Base-by-base conservation (phyloP, 2,888 invertebrate genomes). In the Macrosiphum euphorbiae region DNA sequence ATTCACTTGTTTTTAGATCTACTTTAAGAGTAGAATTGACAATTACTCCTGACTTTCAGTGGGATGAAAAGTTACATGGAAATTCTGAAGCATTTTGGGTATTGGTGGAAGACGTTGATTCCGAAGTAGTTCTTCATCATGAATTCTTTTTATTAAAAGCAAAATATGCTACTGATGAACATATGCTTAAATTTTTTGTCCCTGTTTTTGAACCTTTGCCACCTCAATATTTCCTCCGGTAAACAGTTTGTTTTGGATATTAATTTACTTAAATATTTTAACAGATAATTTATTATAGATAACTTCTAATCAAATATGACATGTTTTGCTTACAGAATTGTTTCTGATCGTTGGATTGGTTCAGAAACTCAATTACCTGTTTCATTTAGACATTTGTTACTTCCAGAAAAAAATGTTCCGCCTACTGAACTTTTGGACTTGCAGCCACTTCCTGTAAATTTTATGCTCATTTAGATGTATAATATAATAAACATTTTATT, bases 171-270 rank as follows among this genome's bases (percentile, higher is more conserved):
- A 97, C 97, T 95, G 99, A 99, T 95, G 99, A 99, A 95, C 99
- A 99, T 96, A 97, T 98, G 55, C 97, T 99, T 1, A 99, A 99
- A 96, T 99, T 99, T 96, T 99, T 99, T 96, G 99, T 99, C 89
- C 99, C 99, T 0, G 98, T 99, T 55, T 99, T 99, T 96, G 99
- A 99, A 95, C 99, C 99, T 0, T 96, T 99, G 92, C 99, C 99
- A 1, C 99, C 99, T 0, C 99, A 99, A 96, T 99, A 99, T 96
- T 99, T 99, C 96, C 97, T 99, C 78, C 96, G 97, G 94, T 95
- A 94, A 90, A 87, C 35, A 93, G 26, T 61, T 78, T 35, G 20
- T 78, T 88, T 88, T 52, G 1, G 7, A 35, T 20, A 35, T 78
- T 0, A 1, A 35, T 47, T 67, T 84, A 35, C n/a, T 52, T 50